phyloP scores from a whole-genome alignment of 2,797 vertebrate species.

The Sus cebifrons region DNA sequence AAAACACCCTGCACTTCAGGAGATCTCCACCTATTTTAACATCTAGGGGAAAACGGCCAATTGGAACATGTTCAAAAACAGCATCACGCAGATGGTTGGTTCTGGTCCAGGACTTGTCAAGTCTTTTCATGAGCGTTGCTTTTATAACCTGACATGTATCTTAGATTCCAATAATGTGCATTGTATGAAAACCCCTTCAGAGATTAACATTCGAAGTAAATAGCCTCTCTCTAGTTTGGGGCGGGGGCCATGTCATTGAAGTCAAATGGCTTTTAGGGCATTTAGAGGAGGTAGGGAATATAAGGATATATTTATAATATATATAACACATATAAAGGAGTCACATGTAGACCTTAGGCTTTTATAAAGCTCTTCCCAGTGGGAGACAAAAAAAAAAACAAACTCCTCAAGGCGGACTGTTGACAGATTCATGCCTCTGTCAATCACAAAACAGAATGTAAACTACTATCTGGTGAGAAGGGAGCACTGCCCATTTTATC shows the following conservation, averaged over 20 bases:
- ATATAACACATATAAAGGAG: background rate
- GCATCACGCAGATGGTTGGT: slow-evolving; percentile 75
- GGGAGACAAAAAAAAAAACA: background rate
- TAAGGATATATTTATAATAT: too few species aligned
- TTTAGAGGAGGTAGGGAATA: slow-evolving; percentile 9
- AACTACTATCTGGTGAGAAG: slow-evolving; percentile 80
- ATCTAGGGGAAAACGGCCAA: slow-evolving; percentile 42
- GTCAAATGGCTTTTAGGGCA: slow-evolving; percentile 44
- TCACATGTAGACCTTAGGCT: background rate
- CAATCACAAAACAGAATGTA: slow-evolving; percentile 64
- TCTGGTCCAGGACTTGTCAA: slow-evolving; percentile 68
- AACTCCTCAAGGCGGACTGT: background rate
- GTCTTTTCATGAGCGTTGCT: slow-evolving; percentile 65
- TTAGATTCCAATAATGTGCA: slow-evolving; percentile 49
- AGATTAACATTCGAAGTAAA: slow-evolving; percentile 70
- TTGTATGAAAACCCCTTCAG: slow-evolving; percentile 63
- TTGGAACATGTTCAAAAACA: slow-evolving; percentile 78
- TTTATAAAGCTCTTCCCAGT: slow-evolving; percentile 64
- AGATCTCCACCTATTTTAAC: slow-evolving; percentile 76
- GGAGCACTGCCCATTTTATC: slow-evolving; percentile 78
- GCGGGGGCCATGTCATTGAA: slow-evolving; percentile 45
- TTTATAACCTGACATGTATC: slow-evolving; percentile 50
- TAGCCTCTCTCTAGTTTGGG: background rate
- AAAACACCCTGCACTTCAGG: slow-evolving; percentile 25
- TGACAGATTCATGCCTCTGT: slow-evolving; percentile 80